Percentiles rank a stretch among this genome's conserved stretches.
Conservation (phyloP, 1,140 invertebrate species). For the Pseudobourletiella spinata region DNA sequence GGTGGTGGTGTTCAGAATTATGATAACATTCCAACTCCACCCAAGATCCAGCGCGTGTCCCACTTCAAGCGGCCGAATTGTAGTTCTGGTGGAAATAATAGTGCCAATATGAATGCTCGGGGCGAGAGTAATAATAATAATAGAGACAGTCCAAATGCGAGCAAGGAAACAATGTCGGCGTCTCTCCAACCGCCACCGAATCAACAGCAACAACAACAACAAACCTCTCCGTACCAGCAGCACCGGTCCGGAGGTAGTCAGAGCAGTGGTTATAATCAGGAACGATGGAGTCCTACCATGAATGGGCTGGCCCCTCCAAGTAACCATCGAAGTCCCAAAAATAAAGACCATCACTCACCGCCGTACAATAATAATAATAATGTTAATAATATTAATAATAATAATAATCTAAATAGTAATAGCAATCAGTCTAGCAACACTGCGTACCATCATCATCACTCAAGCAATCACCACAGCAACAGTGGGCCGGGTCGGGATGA, state of each 20-base stretch:
- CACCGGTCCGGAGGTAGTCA: not conserved
- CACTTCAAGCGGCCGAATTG: slow-evolving; percentile 48
- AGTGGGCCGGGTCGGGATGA: slow-evolving; percentile 28
- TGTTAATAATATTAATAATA: slow-evolving; percentile 30
- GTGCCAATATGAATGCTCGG: not conserved
- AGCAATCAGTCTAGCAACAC: slow-evolving; percentile 22
- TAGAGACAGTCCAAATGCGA: not conserved
- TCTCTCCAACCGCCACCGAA: not conserved
- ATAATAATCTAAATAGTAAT: slow-evolving; percentile 30
- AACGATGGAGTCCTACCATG: slow-evolving; percentile 3
- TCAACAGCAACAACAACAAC: no score
- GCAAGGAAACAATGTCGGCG: not conserved
- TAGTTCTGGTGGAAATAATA: slow-evolving; percentile 1
- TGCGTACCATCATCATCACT: not conserved
- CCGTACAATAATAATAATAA: slow-evolving; percentile 27
- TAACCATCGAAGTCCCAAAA: slow-evolving; percentile 25
- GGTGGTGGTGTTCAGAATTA: not conserved
- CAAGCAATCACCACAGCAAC: slow-evolving; percentile 30
- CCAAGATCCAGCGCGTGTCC: slow-evolving; percentile 71
- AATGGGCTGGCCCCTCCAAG: slow-evolving; percentile 15
- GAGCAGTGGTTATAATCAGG: not conserved
- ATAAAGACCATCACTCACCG: slow-evolving; percentile 17
- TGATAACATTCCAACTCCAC: slow-evolving; percentile 16
- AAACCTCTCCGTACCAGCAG: not conserved
- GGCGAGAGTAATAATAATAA: not conserved